phyloP scores from a whole-genome alignment of 2,797 vertebrate species.

The Darevskia nairensis region DNA sequence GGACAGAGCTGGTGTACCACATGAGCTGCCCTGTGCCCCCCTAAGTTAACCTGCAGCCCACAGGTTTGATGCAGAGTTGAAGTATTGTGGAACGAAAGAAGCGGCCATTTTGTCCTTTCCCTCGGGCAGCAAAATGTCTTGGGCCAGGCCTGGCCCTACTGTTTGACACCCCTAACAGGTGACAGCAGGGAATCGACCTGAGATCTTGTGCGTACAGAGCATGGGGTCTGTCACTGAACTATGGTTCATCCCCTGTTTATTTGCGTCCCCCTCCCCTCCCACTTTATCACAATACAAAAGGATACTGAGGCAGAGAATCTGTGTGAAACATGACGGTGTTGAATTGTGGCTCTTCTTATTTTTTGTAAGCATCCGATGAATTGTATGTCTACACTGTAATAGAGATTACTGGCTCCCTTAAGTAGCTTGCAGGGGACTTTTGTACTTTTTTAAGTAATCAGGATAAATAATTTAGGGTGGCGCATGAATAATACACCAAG shows the following conservation, averaged over 20 bases:
- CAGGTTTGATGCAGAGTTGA: too few species aligned
- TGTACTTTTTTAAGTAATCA: background rate
- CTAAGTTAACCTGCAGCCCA: too few species aligned
- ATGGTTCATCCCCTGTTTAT: background rate
- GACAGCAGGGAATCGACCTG: too few species aligned
- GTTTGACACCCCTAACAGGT: background rate
- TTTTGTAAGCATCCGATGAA: background rate
- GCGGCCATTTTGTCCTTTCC: background rate
- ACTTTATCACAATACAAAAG: too few species aligned
- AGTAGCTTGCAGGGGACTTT: background rate
- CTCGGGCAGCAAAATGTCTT: background rate
- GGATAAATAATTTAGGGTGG: conserved; percentile 4
- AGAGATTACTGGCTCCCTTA: background rate
- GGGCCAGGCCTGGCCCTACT: background rate
- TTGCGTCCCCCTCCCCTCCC: too few species aligned
- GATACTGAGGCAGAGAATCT: background rate
- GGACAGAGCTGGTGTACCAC: too few species aligned
- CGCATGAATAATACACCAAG: background rate
- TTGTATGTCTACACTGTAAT: background rate
- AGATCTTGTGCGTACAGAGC: background rate
- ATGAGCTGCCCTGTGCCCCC: too few species aligned
- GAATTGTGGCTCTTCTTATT: background rate
- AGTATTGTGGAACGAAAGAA: too few species aligned
- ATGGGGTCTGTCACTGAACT: background rate
- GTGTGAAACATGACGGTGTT: background rate